These are phyloP conservation scores for Macroramphosus scolopax DNA, from an alignment of 2,797 vertebrate genomes.

Conservation along the genomic window DNA sequence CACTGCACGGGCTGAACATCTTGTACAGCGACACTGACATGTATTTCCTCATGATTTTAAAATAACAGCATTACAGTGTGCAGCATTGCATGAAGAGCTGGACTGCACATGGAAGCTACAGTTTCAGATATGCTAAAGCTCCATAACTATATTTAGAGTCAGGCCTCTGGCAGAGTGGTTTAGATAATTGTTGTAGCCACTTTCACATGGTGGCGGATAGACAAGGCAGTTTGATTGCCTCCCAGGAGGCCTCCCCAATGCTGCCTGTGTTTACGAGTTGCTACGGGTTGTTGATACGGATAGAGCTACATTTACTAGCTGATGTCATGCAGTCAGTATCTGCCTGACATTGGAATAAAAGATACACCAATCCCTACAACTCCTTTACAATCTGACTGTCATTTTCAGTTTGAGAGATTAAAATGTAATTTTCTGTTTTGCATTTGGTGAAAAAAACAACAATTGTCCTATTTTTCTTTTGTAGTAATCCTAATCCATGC, in stretches of 20 bases:
- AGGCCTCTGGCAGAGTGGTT: constrained; percentile 17
- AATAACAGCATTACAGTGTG: constrained; percentile 3
- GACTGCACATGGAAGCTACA: not conserved
- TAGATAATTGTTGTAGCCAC: constrained; percentile 39
- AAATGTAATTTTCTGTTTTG: not conserved
- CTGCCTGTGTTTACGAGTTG: constrained; percentile 66
- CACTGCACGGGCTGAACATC: constrained; percentile 16
- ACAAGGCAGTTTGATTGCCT: constrained; percentile 37
- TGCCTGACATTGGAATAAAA: constrained; percentile 49
- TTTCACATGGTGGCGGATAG: constrained; percentile 24
- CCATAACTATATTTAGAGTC: constrained; percentile 23
- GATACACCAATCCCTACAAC: constrained; percentile 12
- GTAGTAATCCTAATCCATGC: constrained; percentile 94
- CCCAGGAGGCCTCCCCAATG: constrained; percentile 42
- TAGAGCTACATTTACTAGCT: constrained; percentile 59
- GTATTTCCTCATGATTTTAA: constrained; percentile 5
- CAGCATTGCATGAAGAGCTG: not conserved
- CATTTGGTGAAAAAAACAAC: no score
- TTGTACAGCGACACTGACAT: constrained; percentile 3
- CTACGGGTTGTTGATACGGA: constrained; percentile 61
- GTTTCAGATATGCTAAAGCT: constrained; percentile 2
- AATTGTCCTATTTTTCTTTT: not conserved
- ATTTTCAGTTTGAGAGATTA: not conserved
- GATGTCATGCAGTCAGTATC: constrained; percentile 67
- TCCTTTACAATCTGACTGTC: no score